These are phyloP conservation scores for Hylaeus anthracinus DNA, from an alignment of 1,140 invertebrate species.

Conservation along the genomic window DNA sequence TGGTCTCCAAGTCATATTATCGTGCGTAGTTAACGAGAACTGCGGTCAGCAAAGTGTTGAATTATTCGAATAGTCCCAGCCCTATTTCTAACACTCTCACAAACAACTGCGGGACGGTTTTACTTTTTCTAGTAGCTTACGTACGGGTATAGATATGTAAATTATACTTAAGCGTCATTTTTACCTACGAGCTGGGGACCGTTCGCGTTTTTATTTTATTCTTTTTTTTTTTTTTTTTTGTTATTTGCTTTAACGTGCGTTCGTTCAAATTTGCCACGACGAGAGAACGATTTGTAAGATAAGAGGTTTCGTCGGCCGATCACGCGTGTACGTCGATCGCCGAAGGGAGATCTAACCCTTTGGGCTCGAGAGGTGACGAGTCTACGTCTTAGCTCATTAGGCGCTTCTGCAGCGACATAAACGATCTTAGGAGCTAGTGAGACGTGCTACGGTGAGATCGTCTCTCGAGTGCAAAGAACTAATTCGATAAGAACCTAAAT, in stretches of 20 bases:
- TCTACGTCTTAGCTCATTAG: too few relatives aligned
- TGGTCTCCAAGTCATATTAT: too few relatives aligned
- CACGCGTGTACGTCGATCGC: background rate
- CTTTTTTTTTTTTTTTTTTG: background rate
- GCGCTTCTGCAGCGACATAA: too few relatives aligned
- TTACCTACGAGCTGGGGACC: conserved; percentile 23
- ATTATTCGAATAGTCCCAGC: too few relatives aligned
- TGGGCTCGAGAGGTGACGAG: too few relatives aligned
- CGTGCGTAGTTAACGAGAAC: too few relatives aligned
- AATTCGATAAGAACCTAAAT: too few relatives aligned
- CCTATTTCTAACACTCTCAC: background rate
- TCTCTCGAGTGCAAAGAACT: too few relatives aligned
- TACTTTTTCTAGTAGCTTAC: conserved; percentile 22
- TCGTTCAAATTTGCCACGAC: conserved; percentile 28
- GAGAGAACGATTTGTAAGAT: conserved; percentile 54
- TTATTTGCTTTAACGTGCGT: conserved; percentile 17
- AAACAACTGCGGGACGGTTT: conserved; percentile 60
- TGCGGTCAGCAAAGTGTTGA: too few relatives aligned
- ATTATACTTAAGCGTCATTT: conserved; percentile 50
- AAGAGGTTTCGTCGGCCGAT: conserved; percentile 24
- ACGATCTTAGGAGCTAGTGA: too few relatives aligned
- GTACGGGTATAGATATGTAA: conserved; percentile 45
- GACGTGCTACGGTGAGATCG: too few relatives aligned
- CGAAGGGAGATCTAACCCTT: background rate
- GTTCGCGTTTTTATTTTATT: background rate